phyloP scores from a whole-genome alignment of 1,140 invertebrate genomes.

The Elysia chlorotica region DNA sequence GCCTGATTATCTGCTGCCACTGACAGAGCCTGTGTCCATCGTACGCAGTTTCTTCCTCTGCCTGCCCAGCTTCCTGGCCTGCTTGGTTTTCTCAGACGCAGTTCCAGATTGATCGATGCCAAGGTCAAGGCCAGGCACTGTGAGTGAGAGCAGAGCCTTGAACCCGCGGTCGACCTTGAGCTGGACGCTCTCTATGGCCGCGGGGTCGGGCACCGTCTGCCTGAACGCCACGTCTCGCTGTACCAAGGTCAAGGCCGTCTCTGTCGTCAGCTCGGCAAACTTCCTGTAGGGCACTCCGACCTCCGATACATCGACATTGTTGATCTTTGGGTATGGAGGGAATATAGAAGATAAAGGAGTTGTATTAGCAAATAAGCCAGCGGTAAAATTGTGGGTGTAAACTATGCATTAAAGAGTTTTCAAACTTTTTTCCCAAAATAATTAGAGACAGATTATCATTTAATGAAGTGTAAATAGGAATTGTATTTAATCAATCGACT shows the following conservation, averaged over 20 bases:
- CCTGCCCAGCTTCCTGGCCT: slow-evolving; percentile 14
- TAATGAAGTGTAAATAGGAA: not conserved
- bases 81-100: not conserved
- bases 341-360: not conserved
- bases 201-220: not conserved
- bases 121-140: slow-evolving; percentile 7
- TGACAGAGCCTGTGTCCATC: too few relatives aligned
- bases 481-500: not conserved
- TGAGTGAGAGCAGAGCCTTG: not conserved
- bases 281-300: slow-evolving; percentile 9
- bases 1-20: too few relatives aligned
- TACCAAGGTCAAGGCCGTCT: not conserved
- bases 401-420: too few relatives aligned
- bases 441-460: too few relatives aligned
- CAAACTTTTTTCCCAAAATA: too few relatives aligned
- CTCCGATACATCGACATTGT: not conserved
- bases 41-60: slow-evolving; percentile 4
- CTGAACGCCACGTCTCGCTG: not conserved
- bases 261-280: not conserved
- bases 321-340: slow-evolving; percentile 1
- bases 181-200: not conserved
- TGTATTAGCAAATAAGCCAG: not conserved
- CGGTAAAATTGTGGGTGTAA: too few relatives aligned
- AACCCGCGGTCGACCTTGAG: not conserved
- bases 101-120: not conserved